Evolutionary conservation across 2,113 vertebrate genomes (phyloP).

Genomic region (Hiodon tergisus): DNA sequence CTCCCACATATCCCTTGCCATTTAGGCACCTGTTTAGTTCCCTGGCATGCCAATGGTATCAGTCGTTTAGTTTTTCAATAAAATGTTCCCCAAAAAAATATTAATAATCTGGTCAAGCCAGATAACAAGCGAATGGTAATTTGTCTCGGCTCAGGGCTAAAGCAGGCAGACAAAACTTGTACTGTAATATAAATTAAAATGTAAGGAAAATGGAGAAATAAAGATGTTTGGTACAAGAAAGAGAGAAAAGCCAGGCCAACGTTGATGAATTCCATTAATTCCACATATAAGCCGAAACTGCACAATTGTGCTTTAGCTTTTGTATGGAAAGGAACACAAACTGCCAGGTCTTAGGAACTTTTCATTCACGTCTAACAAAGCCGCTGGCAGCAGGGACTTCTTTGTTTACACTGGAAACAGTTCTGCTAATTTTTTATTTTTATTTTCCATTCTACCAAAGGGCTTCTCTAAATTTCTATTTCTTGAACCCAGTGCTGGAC

Average conservation of each 20-base stretch:
- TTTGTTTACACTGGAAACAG: slow-evolving; percentile 56
- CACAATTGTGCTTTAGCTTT: slow-evolving; percentile 35
- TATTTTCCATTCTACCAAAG: slow-evolving; percentile 1
- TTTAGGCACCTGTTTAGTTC: background rate
- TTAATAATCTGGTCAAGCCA: background rate
- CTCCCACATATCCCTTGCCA: background rate
- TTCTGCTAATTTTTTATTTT: slow-evolving; percentile 3
- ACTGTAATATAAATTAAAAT: slow-evolving; percentile 41
- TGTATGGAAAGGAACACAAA: slow-evolving; percentile 37
- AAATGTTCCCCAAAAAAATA: slow-evolving; percentile 17
- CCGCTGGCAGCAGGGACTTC: slow-evolving; percentile 37
- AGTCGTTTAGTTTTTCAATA: slow-evolving; percentile 34
- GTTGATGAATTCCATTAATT: slow-evolving; percentile 47
- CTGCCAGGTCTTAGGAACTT: slow-evolving; percentile 42
- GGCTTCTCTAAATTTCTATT: background rate
- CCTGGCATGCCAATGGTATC: slow-evolving; percentile 7
- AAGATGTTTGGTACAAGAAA: slow-evolving; percentile 33
- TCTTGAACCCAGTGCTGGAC: background rate
- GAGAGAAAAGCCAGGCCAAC: slow-evolving; percentile 40
- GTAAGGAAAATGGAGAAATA: slow-evolving; percentile 38
- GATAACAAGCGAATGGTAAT: slow-evolving; percentile 17
- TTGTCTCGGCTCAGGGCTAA: slow-evolving; percentile 1
- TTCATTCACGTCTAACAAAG: slow-evolving; percentile 28
- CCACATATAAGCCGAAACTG: slow-evolving; percentile 34
- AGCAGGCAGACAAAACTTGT: slow-evolving; percentile 2